Percentiles rank a stretch among this genome's conserved stretches.
phyloP scores from a whole-genome alignment of 2,113 vertebrate genomes.

The Spermophilus dauricus region DNA sequence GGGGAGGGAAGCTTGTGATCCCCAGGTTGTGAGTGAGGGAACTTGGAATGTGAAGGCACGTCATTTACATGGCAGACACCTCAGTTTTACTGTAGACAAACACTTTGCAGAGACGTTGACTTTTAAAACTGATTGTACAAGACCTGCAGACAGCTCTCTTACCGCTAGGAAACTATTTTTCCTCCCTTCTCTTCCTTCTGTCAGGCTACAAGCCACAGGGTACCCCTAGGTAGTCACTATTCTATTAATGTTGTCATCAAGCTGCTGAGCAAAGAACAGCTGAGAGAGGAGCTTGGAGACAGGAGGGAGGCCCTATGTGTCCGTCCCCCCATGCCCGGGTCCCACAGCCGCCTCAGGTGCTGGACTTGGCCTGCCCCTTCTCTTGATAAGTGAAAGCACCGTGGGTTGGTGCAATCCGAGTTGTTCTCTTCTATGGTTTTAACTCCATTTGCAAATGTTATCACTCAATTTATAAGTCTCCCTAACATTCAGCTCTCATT shows the following conservation, averaged over 20 bases:
- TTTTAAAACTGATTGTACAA: not conserved
- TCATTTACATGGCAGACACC: no score
- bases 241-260: not conserved
- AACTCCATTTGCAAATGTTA: not conserved
- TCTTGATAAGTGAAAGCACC: not conserved
- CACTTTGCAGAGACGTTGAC: not conserved
- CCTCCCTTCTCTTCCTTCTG: not conserved
- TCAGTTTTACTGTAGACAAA: not conserved
- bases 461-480: not conserved
- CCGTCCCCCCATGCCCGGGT: rapidly evolving
- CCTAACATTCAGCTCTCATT: not conserved
- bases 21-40: no score
- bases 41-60: not conserved
- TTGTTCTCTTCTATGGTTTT: not conserved
- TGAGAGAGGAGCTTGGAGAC: no score
- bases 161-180: not conserved
- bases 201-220: not conserved
- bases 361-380: not conserved
- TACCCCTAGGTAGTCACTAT: no score
- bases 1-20: not conserved
- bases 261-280: not conserved
- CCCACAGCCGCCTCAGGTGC: no score
- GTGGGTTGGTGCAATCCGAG: not conserved
- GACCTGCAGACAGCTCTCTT: not conserved
- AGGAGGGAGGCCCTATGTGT: rapidly evolving